phyloP scores from a whole-genome alignment of 2,888 invertebrate species.

The Microplitis deprimator region DNA sequence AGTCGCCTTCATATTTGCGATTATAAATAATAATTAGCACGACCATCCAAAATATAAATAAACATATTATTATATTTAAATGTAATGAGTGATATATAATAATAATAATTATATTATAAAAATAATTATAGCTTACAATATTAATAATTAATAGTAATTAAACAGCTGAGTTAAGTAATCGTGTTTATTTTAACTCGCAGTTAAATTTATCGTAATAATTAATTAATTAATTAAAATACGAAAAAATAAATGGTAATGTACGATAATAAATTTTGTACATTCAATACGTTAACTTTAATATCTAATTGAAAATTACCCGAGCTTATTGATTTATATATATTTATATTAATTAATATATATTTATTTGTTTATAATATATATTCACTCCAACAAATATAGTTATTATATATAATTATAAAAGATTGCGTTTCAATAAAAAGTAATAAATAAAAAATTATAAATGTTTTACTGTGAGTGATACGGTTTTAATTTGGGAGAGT shows the following conservation, averaged over 20 bases:
- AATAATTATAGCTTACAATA: conserved; percentile 9
- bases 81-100: conserved; percentile 47
- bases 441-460: conserved; percentile 2
- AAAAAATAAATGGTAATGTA: conserved; percentile 55
- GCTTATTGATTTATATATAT: conserved; percentile 42
- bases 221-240: conserved; percentile 31
- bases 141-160: conserved; percentile 16
- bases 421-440: neutral
- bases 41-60: conserved; percentile 57
- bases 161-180: neutral
- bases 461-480: neutral
- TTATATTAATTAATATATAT: conserved; percentile 45
- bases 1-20: neutral
- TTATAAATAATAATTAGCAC: conserved; percentile 47
- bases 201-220: neutral
- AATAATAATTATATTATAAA: conserved; percentile 41
- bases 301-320: conserved; percentile 46
- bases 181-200: conserved; percentile 44
- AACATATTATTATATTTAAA: conserved; percentile 55
- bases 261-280: conserved; percentile 63
- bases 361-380: conserved; percentile 27
- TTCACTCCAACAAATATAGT: neutral
- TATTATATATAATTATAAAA: neutral
- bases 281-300: conserved; percentile 57
- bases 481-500: conserved; percentile 28